Evolutionary conservation across 2,113 vertebrate genomes (phyloP).

Genomic region (Campylomormyrus tamandua): DNA sequence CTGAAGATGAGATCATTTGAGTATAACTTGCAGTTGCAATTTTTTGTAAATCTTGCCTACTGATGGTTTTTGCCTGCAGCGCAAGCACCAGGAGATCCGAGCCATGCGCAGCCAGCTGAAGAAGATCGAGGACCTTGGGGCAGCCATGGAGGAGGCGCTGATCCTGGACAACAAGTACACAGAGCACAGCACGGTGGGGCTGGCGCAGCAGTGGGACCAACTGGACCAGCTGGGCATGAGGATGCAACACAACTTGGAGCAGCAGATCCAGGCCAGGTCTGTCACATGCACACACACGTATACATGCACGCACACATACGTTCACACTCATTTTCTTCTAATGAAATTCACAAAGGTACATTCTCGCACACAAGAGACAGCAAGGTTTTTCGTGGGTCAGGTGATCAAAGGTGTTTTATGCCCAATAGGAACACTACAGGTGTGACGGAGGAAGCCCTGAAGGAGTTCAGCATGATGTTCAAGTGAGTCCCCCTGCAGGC

Average conservation of each 20-base stretch:
- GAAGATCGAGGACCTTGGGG: conserved; percentile 97
- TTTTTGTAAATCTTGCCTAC: not conserved
- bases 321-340: not conserved
- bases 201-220: conserved; percentile 98
- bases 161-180: conserved; percentile 99
- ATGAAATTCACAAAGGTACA: not conserved
- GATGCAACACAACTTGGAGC: conserved; percentile 98
- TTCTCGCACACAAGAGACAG: not conserved
- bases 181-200: conserved; percentile 94
- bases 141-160: conserved; percentile 95
- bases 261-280: conserved; percentile 96
- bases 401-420: not conserved
- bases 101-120: conserved; percentile 98
- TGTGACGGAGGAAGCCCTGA: conserved; percentile 93
- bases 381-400: not conserved
- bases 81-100: conserved; percentile 96
- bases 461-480: conserved; percentile 99
- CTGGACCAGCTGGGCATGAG: conserved; percentile 97
- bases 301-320: not conserved
- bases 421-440: conserved; percentile 87
- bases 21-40: not conserved
- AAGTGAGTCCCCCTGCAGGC: conserved; percentile 72
- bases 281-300: not conserved
- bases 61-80: conserved; percentile 51
- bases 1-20: not conserved